Evolutionary conservation across 2,888 invertebrate species (phyloP).

Genomic region (Phlogophora meticulosa): DNA sequence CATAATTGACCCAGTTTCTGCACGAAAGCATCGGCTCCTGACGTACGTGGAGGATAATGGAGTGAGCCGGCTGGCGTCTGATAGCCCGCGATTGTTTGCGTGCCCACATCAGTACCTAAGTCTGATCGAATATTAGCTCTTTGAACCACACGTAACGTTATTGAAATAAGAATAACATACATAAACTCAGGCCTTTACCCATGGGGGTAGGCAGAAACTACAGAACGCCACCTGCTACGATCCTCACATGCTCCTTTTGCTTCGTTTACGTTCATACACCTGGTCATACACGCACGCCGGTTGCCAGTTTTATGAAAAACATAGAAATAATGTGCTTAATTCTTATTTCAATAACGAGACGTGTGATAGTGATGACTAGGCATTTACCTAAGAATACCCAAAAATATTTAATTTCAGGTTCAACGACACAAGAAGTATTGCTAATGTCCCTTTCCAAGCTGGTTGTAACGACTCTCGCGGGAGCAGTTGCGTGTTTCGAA

Average conservation of each 20-base stretch:
- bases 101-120: conserved; percentile 24
- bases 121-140: conserved; percentile 23
- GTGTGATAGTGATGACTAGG: too few species aligned
- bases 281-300: too few species aligned
- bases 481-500: conserved; percentile 29
- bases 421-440: conserved; percentile 9
- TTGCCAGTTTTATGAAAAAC: too few species aligned
- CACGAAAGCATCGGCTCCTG: conserved; percentile 47
- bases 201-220: too few species aligned
- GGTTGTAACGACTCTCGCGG: conserved; percentile 18
- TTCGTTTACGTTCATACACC: too few species aligned
- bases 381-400: not conserved
- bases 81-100: conserved; percentile 22
- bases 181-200: too few species aligned
- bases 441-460: conserved; percentile 8
- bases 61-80: conserved; percentile 17
- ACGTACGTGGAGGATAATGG: conserved; percentile 31
- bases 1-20: conserved; percentile 54
- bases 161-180: not conserved
- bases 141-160: not conserved
- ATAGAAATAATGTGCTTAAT: too few species aligned
- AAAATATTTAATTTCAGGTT: conserved; percentile 21
- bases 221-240: too few species aligned
- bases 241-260: too few species aligned
- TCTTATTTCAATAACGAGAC: too few species aligned